Conservation (phyloP, 2,888 invertebrate species). For the Dermolepida albohirtum region DNA sequence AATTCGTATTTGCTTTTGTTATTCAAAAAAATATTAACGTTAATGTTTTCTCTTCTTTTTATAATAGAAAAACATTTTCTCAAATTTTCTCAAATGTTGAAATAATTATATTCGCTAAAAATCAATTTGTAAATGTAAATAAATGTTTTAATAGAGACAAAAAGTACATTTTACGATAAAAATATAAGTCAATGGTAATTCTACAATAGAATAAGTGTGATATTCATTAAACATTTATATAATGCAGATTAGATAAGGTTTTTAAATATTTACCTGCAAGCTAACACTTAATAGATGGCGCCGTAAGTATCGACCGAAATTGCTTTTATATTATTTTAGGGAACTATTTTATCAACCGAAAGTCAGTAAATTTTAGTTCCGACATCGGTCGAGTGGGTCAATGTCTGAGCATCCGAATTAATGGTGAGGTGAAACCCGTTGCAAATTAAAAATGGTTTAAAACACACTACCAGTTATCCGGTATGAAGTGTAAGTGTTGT, state of each 20-base stretch:
- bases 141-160: too few species aligned
- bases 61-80: too few species aligned
- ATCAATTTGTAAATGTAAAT: too few species aligned
- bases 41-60: too few species aligned
- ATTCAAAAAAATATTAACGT: too few species aligned
- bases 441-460: slow-evolving; percentile 74
- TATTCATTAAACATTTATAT: slow-evolving; percentile 12
- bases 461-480: slow-evolving; percentile 55
- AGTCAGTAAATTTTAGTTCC: slow-evolving; percentile 36
- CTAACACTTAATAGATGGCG: slow-evolving; percentile 19
- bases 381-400: slow-evolving; percentile 72
- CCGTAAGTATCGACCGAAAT: background rate
- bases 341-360: slow-evolving; percentile 34
- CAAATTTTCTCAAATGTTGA: too few species aligned
- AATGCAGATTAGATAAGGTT: slow-evolving; percentile 4
- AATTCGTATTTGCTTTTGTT: too few species aligned
- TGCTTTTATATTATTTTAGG: background rate
- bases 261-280: slow-evolving; percentile 4
- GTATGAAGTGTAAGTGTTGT: slow-evolving; percentile 62
- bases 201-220: background rate
- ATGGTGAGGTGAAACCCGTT: slow-evolving; percentile 68
- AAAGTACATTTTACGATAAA: too few species aligned
- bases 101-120: too few species aligned
- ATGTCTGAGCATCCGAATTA: slow-evolving; percentile 75
- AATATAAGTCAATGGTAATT: too few species aligned